These are phyloP conservation scores for Podarcis siculus DNA, from an alignment of 2,797 vertebrate genomes.

Conservation along the genomic window DNA sequence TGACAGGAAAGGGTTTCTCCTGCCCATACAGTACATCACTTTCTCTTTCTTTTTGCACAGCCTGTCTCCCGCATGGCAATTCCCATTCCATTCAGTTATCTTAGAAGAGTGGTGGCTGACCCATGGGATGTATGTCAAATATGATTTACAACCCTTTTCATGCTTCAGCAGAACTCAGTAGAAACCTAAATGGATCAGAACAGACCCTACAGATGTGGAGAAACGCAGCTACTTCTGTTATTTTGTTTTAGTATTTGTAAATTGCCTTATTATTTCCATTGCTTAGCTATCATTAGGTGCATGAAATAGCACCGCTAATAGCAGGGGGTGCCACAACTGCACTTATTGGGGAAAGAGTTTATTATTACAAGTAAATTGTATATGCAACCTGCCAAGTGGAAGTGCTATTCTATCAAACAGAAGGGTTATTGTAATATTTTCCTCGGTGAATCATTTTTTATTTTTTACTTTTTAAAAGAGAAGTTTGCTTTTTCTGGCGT, in stretches of 20 bases:
- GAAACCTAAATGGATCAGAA: conserved; percentile 67
- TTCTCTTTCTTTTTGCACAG: conserved; percentile 35
- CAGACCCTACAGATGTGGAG: conserved; percentile 30
- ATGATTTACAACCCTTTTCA: conserved; percentile 57
- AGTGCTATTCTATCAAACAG: conserved; percentile 15
- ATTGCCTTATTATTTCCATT: conserved; percentile 56
- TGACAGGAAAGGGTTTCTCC: conserved; percentile 25
- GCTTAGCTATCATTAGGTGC: conserved; percentile 33
- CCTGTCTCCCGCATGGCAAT: conserved; percentile 35
- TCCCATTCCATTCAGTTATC: conserved; percentile 59
- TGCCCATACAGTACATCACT: conserved; percentile 41
- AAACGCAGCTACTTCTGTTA: conserved; percentile 37
- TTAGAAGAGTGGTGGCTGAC: conserved; percentile 62
- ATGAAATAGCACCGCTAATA: conserved; percentile 59
- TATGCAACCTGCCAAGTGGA: conserved; percentile 36
- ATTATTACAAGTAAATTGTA: conserved; percentile 13
- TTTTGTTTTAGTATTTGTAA: conserved; percentile 49
- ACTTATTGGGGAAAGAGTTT: conserved; percentile 34
- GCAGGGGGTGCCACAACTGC: conserved; percentile 38
- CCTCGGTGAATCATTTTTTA: conserved; percentile 15
- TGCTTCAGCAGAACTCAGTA: conserved; percentile 62
- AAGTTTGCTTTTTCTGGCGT: not conserved
- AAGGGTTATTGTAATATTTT: conserved; percentile 25
- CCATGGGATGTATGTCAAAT: conserved; percentile 55
- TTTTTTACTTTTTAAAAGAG: conserved; percentile 25